Evolutionary conservation across 2,888 invertebrate genomes (phyloP).

Genomic region (Bellardia pandia): DNA sequence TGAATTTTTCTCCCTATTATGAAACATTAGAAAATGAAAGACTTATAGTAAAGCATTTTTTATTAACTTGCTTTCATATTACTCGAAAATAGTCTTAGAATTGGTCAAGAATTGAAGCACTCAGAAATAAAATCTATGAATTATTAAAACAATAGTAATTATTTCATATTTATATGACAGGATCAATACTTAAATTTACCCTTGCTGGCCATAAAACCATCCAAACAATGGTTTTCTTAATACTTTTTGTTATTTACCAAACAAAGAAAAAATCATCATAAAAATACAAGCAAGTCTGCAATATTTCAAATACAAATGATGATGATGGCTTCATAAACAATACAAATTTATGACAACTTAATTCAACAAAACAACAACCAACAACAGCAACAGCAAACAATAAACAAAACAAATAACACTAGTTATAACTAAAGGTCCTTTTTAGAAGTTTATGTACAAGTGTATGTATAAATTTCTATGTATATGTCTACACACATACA

Average conservation of each 20-base stretch:
- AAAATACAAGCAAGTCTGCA: slow-evolving; percentile 30
- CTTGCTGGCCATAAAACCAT: not conserved
- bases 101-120: not conserved
- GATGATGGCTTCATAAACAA: slow-evolving; percentile 72
- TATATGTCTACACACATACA: not conserved
- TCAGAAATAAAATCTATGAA: slow-evolving; percentile 14
- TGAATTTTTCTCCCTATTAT: no score
- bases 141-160: slow-evolving; percentile 6
- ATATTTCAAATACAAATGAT: slow-evolving; percentile 60
- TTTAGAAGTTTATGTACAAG: not conserved
- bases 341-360: slow-evolving; percentile 66
- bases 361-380: slow-evolving; percentile 56
- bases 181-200: not conserved
- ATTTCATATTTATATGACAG: slow-evolving; percentile 8
- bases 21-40: no score
- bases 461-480: not conserved
- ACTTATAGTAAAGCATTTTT: not conserved
- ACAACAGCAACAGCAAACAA: slow-evolving; percentile 32
- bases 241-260: slow-evolving; percentile 26
- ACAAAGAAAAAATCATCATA: not conserved
- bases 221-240: slow-evolving; percentile 12
- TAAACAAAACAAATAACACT: slow-evolving; percentile 14
- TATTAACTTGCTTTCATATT: not conserved
- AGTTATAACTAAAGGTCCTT: slow-evolving; percentile 56
- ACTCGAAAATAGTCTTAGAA: not conserved